phyloP scores from a whole-genome alignment of 2,888 invertebrate genomes.

The Lepidonotus clava region DNA sequence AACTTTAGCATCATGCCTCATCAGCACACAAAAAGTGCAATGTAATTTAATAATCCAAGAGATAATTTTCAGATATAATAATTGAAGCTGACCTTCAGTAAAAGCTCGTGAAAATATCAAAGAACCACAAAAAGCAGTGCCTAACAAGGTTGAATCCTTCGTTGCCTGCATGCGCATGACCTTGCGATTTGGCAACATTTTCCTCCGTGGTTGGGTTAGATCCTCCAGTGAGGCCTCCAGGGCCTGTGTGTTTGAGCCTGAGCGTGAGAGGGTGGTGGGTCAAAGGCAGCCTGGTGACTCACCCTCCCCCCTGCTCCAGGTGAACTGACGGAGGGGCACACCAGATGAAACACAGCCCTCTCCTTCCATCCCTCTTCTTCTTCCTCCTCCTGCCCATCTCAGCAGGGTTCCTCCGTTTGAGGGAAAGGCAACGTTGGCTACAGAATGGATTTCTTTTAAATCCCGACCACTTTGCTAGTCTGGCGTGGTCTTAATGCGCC shows the following conservation, averaged over 20 bases:
- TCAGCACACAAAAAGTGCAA: no score
- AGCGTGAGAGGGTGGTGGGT: slow-evolving; percentile 4
- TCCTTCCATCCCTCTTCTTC: not conserved
- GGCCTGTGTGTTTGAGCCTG: not conserved
- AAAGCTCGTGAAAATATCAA: no score
- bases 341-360: slow-evolving; percentile 30
- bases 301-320: slow-evolving; percentile 32
- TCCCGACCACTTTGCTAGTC: not conserved
- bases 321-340: slow-evolving; percentile 1
- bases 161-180: no score
- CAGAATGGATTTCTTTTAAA: slow-evolving; percentile 19
- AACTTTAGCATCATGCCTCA: no score
- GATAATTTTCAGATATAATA: no score
- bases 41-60: no score
- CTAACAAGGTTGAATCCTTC: no score
- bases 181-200: not conserved
- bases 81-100: no score
- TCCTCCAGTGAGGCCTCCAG: not conserved
- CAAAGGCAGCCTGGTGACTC: slow-evolving; percentile 23
- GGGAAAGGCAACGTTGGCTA: not conserved
- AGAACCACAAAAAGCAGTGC: no score
- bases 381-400: not conserved
- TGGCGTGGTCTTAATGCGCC: slow-evolving; percentile 14
- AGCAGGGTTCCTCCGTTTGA: not conserved
- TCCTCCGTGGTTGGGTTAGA: not conserved